A percentile compares a stretch with the other conserved stretches of the same genome.
These are phyloP conservation scores for Silurus glanis DNA, from an alignment of 2,113 vertebrate genomes.

Conservation along the genomic window DNA sequence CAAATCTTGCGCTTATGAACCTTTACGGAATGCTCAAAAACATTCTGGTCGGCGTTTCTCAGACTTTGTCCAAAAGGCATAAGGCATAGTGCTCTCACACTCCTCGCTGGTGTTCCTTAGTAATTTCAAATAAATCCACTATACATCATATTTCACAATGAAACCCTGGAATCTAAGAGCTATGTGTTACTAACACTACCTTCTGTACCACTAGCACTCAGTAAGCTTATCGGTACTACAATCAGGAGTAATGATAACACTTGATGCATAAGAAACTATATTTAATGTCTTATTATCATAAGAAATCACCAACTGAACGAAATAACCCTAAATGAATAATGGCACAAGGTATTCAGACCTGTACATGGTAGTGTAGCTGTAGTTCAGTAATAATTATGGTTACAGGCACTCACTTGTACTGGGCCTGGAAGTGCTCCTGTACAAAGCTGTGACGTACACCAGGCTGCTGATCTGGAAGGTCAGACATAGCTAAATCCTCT, in stretches of 20 bases:
- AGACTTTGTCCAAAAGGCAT: neutral
- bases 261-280: neutral
- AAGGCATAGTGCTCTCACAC: neutral
- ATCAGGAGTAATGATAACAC: neutral
- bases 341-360: neutral
- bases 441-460: conserved; percentile 72
- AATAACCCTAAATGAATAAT: neutral
- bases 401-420: conserved; percentile 74
- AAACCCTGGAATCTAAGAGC: neutral
- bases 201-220: neutral
- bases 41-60: neutral
- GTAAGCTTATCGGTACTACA: neutral
- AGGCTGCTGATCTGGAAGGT: conserved; percentile 57
- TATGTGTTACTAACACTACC: neutral
- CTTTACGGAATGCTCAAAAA: conserved; percentile 8
- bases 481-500: conserved; percentile 55
- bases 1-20: neutral
- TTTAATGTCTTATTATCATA: neutral
- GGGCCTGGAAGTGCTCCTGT: conserved; percentile 77
- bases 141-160: neutral
- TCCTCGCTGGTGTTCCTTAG: neutral
- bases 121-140: neutral
- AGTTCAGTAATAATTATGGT: neutral
- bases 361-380: neutral
- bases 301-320: neutral